Base-by-base conservation (phyloP, 92 coral and sea anemone species). In the Epizoanthus illoricatus region DNA sequence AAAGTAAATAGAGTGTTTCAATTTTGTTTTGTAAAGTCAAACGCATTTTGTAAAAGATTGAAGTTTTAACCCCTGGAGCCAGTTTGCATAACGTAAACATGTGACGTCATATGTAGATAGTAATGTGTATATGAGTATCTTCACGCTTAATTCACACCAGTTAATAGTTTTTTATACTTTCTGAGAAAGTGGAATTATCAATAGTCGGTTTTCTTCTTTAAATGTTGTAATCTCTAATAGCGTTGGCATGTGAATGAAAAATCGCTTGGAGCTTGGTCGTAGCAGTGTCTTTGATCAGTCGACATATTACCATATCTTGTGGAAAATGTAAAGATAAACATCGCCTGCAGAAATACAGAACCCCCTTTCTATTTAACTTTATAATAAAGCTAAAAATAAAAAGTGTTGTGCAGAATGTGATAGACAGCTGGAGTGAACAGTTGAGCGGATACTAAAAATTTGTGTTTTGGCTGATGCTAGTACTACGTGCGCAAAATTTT, bases 401-500 rank as follows among this genome's bases (percentile, higher is more conserved):
- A 7, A 21, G 15, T 36, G 43, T 12, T 45, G 23, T 78, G 13
- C 67, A 0, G 2, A 10, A 19, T 40, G 16, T 78, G 43, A 78
- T 45, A 43, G 65, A 20, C 72, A 78, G 70, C 24, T 54, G 7
- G 33, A 2, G 54, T 42, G 7, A 6, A 45, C 10, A 13, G 18
- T 11, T 78, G 20, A n/a, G 24, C 16, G 20, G 45, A 63, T 56
- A 8, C 65, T 13, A 15, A 63, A 12, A 78, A 58, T 41, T 21
- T 12, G 49, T 64, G 18, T 78, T 12, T 39, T 78, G 52, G 71
- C 21, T 43, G 21, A 19, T 18, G 42, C 8, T 61, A 5, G 18
- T 13, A 78, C 82, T 78, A 78, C 82, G 82, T 78, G 82, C 71
- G n/a, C 13, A 43, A 78, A 78, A 78, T 78, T 45, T 78, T 78